Evolutionary conservation across 1,140 invertebrate species (phyloP).

Genomic region (Chrysomallon squamiferum): DNA sequence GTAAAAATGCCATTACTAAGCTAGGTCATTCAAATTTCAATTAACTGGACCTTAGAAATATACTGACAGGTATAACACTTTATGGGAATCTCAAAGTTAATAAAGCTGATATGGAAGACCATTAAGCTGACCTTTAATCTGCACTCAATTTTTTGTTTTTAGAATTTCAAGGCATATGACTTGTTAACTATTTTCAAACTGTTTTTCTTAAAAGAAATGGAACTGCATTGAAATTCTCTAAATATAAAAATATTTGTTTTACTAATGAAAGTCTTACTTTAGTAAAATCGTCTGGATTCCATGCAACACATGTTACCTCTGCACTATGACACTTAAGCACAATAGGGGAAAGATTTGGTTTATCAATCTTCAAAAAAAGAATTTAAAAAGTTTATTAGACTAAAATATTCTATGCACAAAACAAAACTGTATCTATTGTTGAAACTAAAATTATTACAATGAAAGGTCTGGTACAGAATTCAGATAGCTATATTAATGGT

Average conservation of each 20-base stretch:
- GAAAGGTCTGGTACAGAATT: background rate
- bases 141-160: too few relatives aligned
- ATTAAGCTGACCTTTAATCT: too few relatives aligned
- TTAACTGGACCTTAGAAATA: too few relatives aligned
- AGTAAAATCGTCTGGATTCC: slow-evolving; percentile 69
- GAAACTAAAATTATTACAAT: background rate
- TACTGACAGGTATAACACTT: too few relatives aligned
- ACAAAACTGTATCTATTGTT: background rate
- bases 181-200: too few relatives aligned
- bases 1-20: too few relatives aligned
- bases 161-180: too few relatives aligned
- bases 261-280: slow-evolving; percentile 58
- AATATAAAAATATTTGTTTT: background rate
- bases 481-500: background rate
- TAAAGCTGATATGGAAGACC: too few relatives aligned
- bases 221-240: background rate
- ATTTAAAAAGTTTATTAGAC: background rate
- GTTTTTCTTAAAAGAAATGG: too few relatives aligned
- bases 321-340: slow-evolving; percentile 76
- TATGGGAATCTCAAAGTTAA: too few relatives aligned
- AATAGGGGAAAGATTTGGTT: slow-evolving; percentile 55
- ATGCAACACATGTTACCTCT: slow-evolving; percentile 85
- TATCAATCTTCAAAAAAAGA: slow-evolving; percentile 28
- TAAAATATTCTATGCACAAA: background rate
- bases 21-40: too few relatives aligned